Conservation (phyloP, 2,888 invertebrate genomes). For the Phrixothrix hirtus region DNA sequence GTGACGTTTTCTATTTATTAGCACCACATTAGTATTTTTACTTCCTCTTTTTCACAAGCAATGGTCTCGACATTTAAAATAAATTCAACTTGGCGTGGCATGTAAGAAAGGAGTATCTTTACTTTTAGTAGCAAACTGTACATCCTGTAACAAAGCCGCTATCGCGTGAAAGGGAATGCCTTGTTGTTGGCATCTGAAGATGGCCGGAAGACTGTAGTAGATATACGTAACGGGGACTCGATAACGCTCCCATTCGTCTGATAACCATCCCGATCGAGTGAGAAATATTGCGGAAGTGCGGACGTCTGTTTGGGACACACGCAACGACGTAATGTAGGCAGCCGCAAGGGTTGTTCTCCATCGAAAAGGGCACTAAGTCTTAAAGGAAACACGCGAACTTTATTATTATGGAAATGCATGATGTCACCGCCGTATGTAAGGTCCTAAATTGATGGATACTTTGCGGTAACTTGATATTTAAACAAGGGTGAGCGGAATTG, state of each 20-base stretch:
- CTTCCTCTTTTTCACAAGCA: too few species aligned
- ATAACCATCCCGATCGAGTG: slow-evolving; percentile 45
- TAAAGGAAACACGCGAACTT: slow-evolving; percentile 32
- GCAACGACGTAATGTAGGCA: slow-evolving; percentile 42
- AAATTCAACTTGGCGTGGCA: too few species aligned
- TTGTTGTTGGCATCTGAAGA: slow-evolving; percentile 47
- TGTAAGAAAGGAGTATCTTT: neutral
- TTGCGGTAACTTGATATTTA: slow-evolving; percentile 32
- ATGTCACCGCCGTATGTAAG: slow-evolving; percentile 36
- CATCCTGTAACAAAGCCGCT: slow-evolving; percentile 20
- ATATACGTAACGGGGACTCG: slow-evolving; percentile 48
- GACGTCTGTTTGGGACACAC: slow-evolving; percentile 50
- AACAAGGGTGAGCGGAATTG: slow-evolving; percentile 31
- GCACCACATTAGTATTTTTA: too few species aligned
- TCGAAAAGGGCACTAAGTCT: slow-evolving; percentile 32
- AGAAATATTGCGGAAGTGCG: slow-evolving; percentile 54
- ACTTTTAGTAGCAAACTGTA: slow-evolving; percentile 17
- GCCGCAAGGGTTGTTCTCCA: slow-evolving; percentile 30
- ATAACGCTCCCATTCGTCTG: slow-evolving; percentile 48
- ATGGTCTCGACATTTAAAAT: too few species aligned
- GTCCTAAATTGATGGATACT: slow-evolving; percentile 31
- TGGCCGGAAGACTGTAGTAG: slow-evolving; percentile 50
- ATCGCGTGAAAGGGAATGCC: slow-evolving; percentile 33
- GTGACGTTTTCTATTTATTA: too few species aligned
- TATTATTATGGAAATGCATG: slow-evolving; percentile 40